Percentiles rank a stretch among this genome's conserved stretches.
Conservation (phyloP, 2,888 invertebrate species). For the Catotricha subobsoleta region DNA sequence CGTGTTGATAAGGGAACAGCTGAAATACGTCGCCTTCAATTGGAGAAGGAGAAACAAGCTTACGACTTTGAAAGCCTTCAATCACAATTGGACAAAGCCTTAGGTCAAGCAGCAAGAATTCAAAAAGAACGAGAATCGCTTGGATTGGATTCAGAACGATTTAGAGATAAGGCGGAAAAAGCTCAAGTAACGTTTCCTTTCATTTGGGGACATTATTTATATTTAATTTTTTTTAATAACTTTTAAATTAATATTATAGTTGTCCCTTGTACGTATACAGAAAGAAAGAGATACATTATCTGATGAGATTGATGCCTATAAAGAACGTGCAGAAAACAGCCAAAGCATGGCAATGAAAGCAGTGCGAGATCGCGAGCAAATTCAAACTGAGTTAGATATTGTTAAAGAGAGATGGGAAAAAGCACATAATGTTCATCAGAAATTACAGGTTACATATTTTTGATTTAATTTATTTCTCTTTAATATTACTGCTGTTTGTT, state of each 20-base stretch:
- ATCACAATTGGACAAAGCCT: constrained; percentile 76
- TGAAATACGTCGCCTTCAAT: constrained; percentile 54
- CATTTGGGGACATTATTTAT: constrained; percentile 10
- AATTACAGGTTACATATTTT: constrained; percentile 42
- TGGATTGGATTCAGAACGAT: constrained; percentile 66
- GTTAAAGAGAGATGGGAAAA: constrained; percentile 80
- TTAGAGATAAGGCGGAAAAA: constrained; percentile 78
- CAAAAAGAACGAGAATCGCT: constrained; percentile 80
- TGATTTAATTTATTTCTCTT: not conserved
- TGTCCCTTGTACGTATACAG: constrained; percentile 62
- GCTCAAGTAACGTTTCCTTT: constrained; percentile 49
- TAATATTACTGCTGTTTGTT: not conserved
- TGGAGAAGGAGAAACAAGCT: constrained; percentile 77
- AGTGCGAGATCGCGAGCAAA: constrained; percentile 68
- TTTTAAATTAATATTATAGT: constrained; percentile 32
- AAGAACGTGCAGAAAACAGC: constrained; percentile 66
- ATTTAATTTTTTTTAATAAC: not conserved
- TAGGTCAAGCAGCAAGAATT: constrained; percentile 68
- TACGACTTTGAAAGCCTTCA: constrained; percentile 84
- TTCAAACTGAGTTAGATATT: constrained; percentile 70
- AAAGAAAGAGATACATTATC: constrained; percentile 74
- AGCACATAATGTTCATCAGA: constrained; percentile 64
- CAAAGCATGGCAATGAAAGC: constrained; percentile 65
- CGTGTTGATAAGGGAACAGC: constrained; percentile 64
- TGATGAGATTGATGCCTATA: constrained; percentile 62